These are phyloP conservation scores for Tolypeutes matacus DNA, from an alignment of 2,797 vertebrate genomes.

Conservation along the genomic window DNA sequence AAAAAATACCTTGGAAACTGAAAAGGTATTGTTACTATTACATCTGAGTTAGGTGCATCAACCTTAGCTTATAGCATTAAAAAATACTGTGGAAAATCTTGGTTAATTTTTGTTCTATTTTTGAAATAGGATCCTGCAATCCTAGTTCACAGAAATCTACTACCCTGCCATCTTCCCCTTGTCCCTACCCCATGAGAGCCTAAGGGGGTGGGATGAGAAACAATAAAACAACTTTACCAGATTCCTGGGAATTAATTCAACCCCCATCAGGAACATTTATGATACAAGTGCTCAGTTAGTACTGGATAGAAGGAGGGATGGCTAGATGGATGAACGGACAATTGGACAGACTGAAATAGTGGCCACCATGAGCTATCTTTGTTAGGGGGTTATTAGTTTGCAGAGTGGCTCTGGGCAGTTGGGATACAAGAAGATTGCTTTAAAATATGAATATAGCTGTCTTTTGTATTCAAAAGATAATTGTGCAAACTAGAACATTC, in stretches of 20 bases:
- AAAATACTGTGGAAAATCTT: too few species aligned
- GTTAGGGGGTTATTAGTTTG: not conserved
- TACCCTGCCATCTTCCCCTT: accelerated
- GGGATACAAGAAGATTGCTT: not conserved
- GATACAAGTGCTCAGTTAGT: not conserved
- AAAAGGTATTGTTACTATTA: not conserved
- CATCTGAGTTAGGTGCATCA: not conserved
- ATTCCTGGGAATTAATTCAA: not conserved
- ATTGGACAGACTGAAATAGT: too few species aligned
- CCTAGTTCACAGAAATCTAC: too few species aligned
- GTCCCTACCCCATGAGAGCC: not conserved
- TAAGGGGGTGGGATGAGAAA: not conserved
- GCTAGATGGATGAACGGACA: accelerated
- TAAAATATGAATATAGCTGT: not conserved
- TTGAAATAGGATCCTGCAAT: not conserved
- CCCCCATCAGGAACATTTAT: not conserved
- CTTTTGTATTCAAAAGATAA: not conserved
- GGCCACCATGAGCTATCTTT: not conserved
- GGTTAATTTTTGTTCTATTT: not conserved
- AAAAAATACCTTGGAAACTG: not conserved
- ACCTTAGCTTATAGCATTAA: too few species aligned
- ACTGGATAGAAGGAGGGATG: not conserved
- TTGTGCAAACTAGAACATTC: not conserved
- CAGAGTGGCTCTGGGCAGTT: not conserved
- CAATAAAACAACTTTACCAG: not conserved